A percentile compares a stretch with the other conserved stretches of the same genome.
These are phyloP conservation scores for Camptogramma bilineatum DNA, from an alignment of 2,888 invertebrate species.

Conservation along the genomic window DNA sequence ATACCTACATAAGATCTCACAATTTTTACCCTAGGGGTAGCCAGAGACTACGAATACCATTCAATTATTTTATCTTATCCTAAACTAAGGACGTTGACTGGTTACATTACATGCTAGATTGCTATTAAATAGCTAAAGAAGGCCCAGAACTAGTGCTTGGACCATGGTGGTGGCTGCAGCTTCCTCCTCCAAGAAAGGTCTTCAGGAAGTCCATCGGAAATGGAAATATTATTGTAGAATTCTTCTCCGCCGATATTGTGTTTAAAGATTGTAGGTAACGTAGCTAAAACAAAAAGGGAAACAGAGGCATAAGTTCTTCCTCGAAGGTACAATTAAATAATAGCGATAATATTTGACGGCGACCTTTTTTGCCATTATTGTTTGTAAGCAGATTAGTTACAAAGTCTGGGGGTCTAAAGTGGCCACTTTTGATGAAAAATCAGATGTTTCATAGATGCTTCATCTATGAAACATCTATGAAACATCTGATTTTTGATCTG, in stretches of 20 bases:
- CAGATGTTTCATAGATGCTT: no score
- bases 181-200: conserved; percentile 68
- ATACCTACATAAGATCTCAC: no score
- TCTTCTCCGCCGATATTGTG: conserved; percentile 97
- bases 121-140: conserved; percentile 46
- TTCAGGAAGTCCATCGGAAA: conserved; percentile 93
- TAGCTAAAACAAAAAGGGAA: conserved; percentile 82
- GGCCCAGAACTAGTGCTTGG: conserved; percentile 45
- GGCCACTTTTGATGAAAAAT: no score
- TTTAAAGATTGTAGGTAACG: conserved; percentile 96
- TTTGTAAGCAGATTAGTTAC: no score
- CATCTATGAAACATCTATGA: no score
- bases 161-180: conserved; percentile 52
- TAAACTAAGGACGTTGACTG: conserved; percentile 4
- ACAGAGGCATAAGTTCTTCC: background rate
- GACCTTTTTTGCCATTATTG: no score
- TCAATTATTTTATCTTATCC: background rate
- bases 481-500: no score
- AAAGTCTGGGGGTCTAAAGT: no score
- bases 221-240: conserved; percentile 97
- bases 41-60: background rate
- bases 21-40: background rate
- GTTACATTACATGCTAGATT: conserved; percentile 8
- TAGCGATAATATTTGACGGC: no score
- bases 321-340: background rate